These are phyloP conservation scores for Bhutanitis thaidina DNA, from an alignment of 2,888 invertebrate genomes.

Conservation along the genomic window DNA sequence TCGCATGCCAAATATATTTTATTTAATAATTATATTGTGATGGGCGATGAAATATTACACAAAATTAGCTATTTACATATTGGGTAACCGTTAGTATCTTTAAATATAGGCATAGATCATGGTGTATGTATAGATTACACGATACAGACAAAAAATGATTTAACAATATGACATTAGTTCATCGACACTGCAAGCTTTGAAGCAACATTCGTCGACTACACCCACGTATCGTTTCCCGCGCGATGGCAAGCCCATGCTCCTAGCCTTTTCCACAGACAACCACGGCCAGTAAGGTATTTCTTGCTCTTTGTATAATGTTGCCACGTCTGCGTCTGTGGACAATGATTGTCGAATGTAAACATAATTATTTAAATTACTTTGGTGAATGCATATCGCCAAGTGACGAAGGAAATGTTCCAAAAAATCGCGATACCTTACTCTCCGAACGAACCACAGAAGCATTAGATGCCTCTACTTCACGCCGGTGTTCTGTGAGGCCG, in stretches of 20 bases:
- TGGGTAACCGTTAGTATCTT: not conserved
- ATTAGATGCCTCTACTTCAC: too few species aligned
- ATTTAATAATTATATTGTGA: not conserved
- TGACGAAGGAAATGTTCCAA: too few species aligned
- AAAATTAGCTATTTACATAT: not conserved
- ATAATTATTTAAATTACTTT: too few species aligned
- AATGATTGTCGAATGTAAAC: not conserved
- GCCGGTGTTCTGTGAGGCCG: too few species aligned
- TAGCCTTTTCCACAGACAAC: constrained; percentile 9
- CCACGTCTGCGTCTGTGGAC: constrained; percentile 1
- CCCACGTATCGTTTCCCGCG: constrained; percentile 13
- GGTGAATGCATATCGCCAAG: too few species aligned
- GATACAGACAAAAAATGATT: not conserved
- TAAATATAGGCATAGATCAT: too few species aligned
- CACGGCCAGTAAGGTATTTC: constrained; percentile 13
- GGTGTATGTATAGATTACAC: too few species aligned
- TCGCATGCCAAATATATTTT: constrained; percentile 2
- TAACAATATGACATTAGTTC: constrained; percentile 17
- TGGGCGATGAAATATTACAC: not conserved
- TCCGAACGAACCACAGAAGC: too few species aligned
- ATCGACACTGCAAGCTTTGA: constrained; percentile 14
- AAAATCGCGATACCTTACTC: too few species aligned
- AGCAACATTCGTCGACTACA: constrained; percentile 17
- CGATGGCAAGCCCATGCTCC: constrained; percentile 3
- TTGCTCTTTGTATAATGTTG: constrained; percentile 5